Conservation (phyloP, 2,888 invertebrate species). For the Endotricha flammealis region DNA sequence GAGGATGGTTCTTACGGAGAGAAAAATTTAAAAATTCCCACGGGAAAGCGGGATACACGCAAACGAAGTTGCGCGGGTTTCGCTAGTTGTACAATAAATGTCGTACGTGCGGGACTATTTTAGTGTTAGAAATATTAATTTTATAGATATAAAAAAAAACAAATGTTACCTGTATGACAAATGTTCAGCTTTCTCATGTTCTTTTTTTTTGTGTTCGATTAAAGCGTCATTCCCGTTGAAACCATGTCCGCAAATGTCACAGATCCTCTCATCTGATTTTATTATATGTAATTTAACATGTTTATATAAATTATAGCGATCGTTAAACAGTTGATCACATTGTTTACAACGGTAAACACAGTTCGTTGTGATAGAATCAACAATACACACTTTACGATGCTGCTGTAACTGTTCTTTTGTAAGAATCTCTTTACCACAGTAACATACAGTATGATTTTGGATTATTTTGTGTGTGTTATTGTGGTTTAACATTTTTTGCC, state of each 20-base stretch:
- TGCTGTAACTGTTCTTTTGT: slow-evolving; percentile 43
- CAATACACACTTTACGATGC: slow-evolving; percentile 51
- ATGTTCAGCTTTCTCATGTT: slow-evolving; percentile 41
- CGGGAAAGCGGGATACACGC: no score
- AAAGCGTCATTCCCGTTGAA: slow-evolving; percentile 48
- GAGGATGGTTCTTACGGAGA: no score
- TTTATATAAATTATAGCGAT: slow-evolving; percentile 51
- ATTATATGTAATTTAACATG: slow-evolving; percentile 60
- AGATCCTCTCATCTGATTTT: slow-evolving; percentile 44
- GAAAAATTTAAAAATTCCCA: no score
- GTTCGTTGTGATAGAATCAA: slow-evolving; percentile 43
- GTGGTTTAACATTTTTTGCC: slow-evolving; percentile 58
- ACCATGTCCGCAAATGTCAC: slow-evolving; percentile 58
- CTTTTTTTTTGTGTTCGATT: slow-evolving; percentile 45
- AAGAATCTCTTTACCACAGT: slow-evolving; percentile 49
- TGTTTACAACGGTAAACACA: slow-evolving; percentile 59
- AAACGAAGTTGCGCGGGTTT: no score
- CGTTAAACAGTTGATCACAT: slow-evolving; percentile 54
- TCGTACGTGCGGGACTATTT: no score
- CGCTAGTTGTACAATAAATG: no score
- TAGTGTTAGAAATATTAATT: no score
- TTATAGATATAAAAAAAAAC: slow-evolving; percentile 8
- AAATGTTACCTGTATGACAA: slow-evolving; percentile 43
- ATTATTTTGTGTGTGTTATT: no score
- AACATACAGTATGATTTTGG: no score